Evolutionary conservation across 2,113 vertebrate species (phyloP), one percentile per base, ranked within the genome.

Genomic region (Pangasianodon gigas): DNA sequence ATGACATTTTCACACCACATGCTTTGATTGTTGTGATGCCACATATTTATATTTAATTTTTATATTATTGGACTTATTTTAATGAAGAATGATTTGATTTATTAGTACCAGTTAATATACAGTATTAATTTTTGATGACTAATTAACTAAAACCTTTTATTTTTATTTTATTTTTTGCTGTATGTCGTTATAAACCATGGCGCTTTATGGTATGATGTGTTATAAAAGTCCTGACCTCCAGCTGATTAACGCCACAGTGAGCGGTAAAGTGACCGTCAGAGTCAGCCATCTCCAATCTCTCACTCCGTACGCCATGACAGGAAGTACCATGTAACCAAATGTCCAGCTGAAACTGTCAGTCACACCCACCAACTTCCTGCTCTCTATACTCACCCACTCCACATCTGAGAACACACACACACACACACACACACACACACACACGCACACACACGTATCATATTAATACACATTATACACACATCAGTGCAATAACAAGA

Each of bases 321-420:
- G 48, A 80, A 96, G 92, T 9, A 7, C 2, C 29, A 62, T 83
- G 58, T n/a, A 92, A 7, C 93, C 95, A 88, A 95, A 94, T 0
- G 94, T 93, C 96, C 96, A 96, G 21, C 94, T 91, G 6, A 96
- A 75, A 87, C 94, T 95, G 86, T 95, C 95, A 0, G 95, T 69
- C 56, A 96, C 88, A 74, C 95, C 96, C 29, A 95, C 93, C 69
- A 96, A 6, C 79, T 92, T 96, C 52, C 96, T 95, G 92, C 95
- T 96, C 65, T 95, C 54, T 21, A 96, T 94, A 91, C 95, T 95
- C 69, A 96, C 96, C 96, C 96, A 96, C 93, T 96, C 96, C 83
- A 96, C 91, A 94, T 89, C 96, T 96, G 93, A 46, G 88, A 54
- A 84, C 24, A 91, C 58, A 89, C 67, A 77, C n/a, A 67, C 3